phyloP scores from a whole-genome alignment of 2,797 vertebrate species.

The Poecilia gillii region DNA sequence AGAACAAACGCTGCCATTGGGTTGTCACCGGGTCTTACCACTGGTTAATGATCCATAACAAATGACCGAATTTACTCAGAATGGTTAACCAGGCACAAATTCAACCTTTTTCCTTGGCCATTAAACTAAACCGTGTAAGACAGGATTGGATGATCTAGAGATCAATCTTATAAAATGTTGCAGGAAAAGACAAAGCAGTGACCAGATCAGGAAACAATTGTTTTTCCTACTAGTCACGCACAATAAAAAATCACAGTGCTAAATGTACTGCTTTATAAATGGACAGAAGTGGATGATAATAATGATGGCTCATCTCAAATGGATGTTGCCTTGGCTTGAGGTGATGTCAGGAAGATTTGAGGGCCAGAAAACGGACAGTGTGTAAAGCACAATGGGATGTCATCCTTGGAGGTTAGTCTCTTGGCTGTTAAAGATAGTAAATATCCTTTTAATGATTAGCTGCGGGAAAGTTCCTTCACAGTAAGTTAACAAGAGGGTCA shows the following conservation, averaged over 20 bases:
- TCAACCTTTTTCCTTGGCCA: background rate
- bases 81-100: background rate
- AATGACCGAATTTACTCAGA: background rate
- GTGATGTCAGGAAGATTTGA: background rate
- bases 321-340: background rate
- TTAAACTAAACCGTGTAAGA: background rate
- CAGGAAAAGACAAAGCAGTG: background rate
- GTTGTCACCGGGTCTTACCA: background rate
- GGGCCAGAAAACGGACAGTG: background rate
- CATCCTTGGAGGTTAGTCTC: background rate
- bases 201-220: background rate
- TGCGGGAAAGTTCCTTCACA: constrained; percentile 1
- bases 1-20: background rate
- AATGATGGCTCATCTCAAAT: background rate
- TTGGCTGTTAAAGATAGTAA: background rate
- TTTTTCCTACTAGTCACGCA: background rate
- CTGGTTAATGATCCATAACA: background rate
- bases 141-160: background rate
- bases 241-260: background rate
- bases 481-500: background rate
- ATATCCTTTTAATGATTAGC: background rate
- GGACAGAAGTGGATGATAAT: background rate
- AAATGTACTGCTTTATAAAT: background rate
- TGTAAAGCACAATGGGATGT: background rate
- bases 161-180: background rate